A percentile compares a stretch with the other conserved stretches of the same genome.
These are phyloP conservation scores for Epistrophella euchroma DNA, from an alignment of 2,888 invertebrate species.

Conservation along the genomic window DNA sequence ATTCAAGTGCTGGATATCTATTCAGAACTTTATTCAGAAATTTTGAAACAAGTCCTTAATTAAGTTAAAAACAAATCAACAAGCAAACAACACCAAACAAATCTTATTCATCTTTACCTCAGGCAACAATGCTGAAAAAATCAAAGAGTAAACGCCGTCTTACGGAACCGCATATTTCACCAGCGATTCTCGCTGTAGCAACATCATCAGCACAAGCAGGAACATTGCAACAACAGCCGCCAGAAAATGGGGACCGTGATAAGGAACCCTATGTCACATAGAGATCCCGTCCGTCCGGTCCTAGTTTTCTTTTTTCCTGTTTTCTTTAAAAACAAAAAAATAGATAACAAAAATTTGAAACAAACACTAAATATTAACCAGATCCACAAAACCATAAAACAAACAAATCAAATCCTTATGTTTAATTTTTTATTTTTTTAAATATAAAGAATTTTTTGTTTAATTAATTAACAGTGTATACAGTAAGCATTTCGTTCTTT, in stretches of 20 bases:
- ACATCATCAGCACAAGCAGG: slow-evolving; percentile 78
- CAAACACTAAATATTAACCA: slow-evolving; percentile 12
- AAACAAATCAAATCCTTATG: not conserved
- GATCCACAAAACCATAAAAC: not conserved
- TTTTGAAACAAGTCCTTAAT: not conserved
- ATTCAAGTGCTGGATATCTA: not conserved
- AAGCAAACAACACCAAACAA: slow-evolving; percentile 13
- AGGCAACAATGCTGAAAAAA: slow-evolving; percentile 99
- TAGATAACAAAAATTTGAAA: not conserved
- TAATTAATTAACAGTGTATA: not conserved
- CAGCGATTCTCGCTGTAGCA: slow-evolving; percentile 81
- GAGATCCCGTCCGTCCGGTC: slow-evolving; percentile 83
- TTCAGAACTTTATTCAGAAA: not conserved
- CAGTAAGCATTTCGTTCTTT: not conserved
- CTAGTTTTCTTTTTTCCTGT: slow-evolving; percentile 84
- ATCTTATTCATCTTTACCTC: slow-evolving; percentile 78
- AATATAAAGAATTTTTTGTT: not conserved
- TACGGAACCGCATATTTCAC: slow-evolving; percentile 91
- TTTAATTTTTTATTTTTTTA: not conserved
- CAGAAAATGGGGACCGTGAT: slow-evolving; percentile 86
- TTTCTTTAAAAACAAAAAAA: slow-evolving; percentile 80
- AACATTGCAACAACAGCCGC: slow-evolving; percentile 79
- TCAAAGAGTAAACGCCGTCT: slow-evolving; percentile 98
- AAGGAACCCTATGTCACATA: slow-evolving; percentile 82
- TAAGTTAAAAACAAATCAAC: not conserved